Evolutionary conservation across 2,797 vertebrate species (phyloP), one percentile per base, ranked within the genome.

Genomic region (Heteromormyrus szaboi): DNA sequence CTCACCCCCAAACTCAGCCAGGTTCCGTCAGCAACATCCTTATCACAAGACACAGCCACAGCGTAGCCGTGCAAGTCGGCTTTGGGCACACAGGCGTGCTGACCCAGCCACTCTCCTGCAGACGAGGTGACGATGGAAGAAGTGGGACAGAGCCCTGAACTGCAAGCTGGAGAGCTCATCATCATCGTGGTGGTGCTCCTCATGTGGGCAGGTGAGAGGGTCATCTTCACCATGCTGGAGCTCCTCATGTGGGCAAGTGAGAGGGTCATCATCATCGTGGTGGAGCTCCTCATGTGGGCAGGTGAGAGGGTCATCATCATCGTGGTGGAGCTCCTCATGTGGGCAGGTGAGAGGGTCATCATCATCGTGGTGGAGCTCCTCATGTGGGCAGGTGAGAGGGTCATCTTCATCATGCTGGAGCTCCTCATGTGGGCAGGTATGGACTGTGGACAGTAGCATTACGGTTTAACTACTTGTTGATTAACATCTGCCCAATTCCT

Each of bases 401-500:
- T 98, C 86, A 97, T 99, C 94, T 98, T 99, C 95, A 98, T 99
- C 2, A 97, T 98, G 0, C 98, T 99, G 93, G 98, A 98, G 90
- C 95, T 99, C 48, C 96, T 99, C 87, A 99, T 99, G 98, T 99
- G 98, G 97, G 98, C 98, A 93, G 98, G 98, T 99, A 93, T 96
- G 97, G 59, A 83, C 33, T 8, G 8, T 62, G 68, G 46, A 50
- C n/a, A 44, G 79, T 72, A 29, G 46, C 25, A 68, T 29, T 68
- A 29, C 1, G 3, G 9, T 33, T 68, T 33, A 33, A 25, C 62
- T 12, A 11, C 62, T 65, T 25, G 59, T 65, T 7, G 0, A 29
- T 83, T 19, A 41, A n/a, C 7, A 44, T 44, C 19, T 46, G 17
- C 19, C 33, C 65, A 25, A 51, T 22, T 48, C 37, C 50, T n/a